Base-by-base conservation (phyloP, 2,113 vertebrate species). In the Phrynosoma platyrhinos region DNA sequence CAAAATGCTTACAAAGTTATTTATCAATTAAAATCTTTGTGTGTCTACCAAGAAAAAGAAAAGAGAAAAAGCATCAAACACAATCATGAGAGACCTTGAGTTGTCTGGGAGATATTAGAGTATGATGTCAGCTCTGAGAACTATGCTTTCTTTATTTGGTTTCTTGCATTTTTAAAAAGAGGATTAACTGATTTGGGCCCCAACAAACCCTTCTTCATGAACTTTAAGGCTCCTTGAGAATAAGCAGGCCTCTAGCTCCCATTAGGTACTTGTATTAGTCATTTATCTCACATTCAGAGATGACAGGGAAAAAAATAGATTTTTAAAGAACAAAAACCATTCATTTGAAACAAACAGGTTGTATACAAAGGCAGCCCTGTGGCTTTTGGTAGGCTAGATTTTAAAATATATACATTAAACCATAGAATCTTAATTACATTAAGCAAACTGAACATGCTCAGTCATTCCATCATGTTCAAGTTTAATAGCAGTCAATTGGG, bases 41-140 rank as follows among this genome's bases (percentile, higher is more conserved):
- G 55, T 92, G 91, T 79, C 92, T 93, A 85, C 74, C 23, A 53
- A 53, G 42, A 64, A 8, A 76, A 12, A 76, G 36, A 62, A 9
- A 89, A 72, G 86, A 36, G 83, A 92, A 91, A 93, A 88, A 6
- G 91, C 82, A 94, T 90, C 88, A 92, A 93, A 93, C 64, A 90
- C 88, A 86, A 90, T 80, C 90, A 84, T 86, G 88, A 95, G 93
- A 95, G 95, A 94, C 87, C 88, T 86, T 94, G 82, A 91, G 91
- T 93, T 95, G 94, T 95, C 95, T 95, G 94, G 94, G 95, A 95
- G 93, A 96, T 96, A 94, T 94, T 96, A 89, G 42, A 93, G 91
- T 76, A 95, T 97, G 95, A 97, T 95, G 96, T 97, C 96, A 97
- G 92, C 84, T 93, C 91, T 93, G 84, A 88, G 93, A 96, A 97